These are phyloP conservation scores for Dasypolia templi DNA, from an alignment of 2,888 invertebrate genomes.

Conservation along the genomic window DNA sequence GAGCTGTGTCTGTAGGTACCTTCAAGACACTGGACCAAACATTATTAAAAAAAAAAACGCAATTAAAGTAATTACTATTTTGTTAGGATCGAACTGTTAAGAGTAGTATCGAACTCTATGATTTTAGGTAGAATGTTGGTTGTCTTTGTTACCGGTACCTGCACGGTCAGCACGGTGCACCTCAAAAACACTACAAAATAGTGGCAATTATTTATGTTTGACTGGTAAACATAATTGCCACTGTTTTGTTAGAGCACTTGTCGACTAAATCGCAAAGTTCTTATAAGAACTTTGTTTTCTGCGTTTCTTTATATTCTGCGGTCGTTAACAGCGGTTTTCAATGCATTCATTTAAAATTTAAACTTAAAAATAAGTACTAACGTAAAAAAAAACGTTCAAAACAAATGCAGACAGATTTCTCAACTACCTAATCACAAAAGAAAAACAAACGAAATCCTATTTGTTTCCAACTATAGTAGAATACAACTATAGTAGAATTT, in stretches of 20 bases:
- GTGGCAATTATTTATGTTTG: neutral
- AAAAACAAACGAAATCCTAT: slow-evolving; percentile 46
- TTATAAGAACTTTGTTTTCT: too few species aligned
- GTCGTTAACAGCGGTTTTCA: too few species aligned
- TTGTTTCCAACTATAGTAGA: slow-evolving; percentile 52
- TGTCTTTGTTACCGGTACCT: slow-evolving; percentile 12
- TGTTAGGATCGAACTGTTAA: too few species aligned
- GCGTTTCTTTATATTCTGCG: too few species aligned
- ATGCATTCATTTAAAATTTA: too few species aligned
- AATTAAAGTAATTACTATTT: too few species aligned
- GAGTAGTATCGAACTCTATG: neutral
- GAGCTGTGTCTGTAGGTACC: too few species aligned
- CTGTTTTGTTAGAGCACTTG: neutral
- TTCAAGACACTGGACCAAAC: neutral
- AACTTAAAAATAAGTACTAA: too few species aligned
- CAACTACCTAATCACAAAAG: slow-evolving; percentile 21
- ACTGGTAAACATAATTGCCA: neutral
- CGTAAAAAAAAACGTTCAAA: neutral
- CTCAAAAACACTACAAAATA: neutral
- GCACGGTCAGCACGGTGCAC: neutral
- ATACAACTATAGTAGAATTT: slow-evolving; percentile 67
- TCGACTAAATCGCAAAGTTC: neutral
- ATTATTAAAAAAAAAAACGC: neutral
- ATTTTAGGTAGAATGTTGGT: neutral
- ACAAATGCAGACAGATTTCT: slow-evolving; percentile 13